A percentile compares a stretch with the other conserved stretches of the same genome.
phyloP scores from a whole-genome alignment of 2,888 invertebrate genomes.

The Oscheius onirici region DNA sequence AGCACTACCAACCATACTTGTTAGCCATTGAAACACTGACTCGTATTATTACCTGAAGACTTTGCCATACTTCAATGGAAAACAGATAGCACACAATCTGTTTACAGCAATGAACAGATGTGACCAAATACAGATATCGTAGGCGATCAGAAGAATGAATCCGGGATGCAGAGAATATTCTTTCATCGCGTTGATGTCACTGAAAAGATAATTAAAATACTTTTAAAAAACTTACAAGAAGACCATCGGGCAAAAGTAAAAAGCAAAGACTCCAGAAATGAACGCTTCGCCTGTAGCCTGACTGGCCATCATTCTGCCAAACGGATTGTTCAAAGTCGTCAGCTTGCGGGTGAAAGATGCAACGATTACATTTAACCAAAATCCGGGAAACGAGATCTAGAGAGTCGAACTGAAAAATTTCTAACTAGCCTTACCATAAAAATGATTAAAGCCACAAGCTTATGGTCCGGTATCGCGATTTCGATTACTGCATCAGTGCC shows the following conservation, averaged over 20 bases:
- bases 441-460: neutral
- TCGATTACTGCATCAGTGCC: neutral
- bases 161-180: neutral
- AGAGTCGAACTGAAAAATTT: no score
- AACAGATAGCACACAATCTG: constrained; percentile 1
- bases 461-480: neutral
- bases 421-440: neutral
- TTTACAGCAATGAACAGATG: constrained; percentile 12
- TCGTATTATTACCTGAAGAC: constrained; percentile 9
- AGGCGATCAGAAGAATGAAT: neutral
- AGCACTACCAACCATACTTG: neutral
- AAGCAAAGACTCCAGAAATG: constrained; percentile 18
- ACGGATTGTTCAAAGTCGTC: constrained; percentile 8
- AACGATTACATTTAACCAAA: neutral
- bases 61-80: constrained; percentile 12
- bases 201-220: neutral
- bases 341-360: neutral
- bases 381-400: constrained; percentile 13
- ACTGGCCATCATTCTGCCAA: constrained; percentile 18
- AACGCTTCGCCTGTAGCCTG: constrained; percentile 17
- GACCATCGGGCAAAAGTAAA: constrained; percentile 25
- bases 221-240: constrained; percentile 1
- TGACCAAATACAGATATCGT: constrained; percentile 11
- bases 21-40: no score
- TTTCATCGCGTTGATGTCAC: neutral